Evolutionary conservation across 2,113 vertebrate species (phyloP).

Genomic region (Anarrhichthys ocellatus): DNA sequence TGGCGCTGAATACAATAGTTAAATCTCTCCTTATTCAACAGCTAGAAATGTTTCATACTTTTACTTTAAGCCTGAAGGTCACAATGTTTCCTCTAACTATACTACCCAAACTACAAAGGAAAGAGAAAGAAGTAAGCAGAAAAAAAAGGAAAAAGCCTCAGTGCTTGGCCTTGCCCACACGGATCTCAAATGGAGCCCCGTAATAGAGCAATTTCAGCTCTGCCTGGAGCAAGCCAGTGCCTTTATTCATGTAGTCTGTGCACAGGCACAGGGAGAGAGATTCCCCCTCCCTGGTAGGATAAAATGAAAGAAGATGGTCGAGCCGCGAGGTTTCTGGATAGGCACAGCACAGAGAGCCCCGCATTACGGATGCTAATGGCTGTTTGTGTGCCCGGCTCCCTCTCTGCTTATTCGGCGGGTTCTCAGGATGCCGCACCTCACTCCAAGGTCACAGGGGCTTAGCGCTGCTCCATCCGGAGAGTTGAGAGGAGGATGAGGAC

Average conservation of each 20-base stretch:
- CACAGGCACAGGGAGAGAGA: constrained; percentile 17
- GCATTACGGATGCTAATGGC: constrained; percentile 71
- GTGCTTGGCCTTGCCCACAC: constrained; percentile 44
- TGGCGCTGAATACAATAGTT: no score
- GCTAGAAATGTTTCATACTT: not conserved
- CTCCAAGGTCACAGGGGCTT: constrained; percentile 66
- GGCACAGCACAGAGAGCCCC: constrained; percentile 37
- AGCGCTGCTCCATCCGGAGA: constrained; percentile 20
- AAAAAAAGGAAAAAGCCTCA: constrained; percentile 34
- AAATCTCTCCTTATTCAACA: constrained; percentile 1
- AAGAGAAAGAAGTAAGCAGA: constrained; percentile 35
- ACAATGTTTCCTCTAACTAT: constrained; percentile 3
- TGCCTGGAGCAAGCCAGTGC: constrained; percentile 74
- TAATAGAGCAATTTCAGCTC: constrained; percentile 81
- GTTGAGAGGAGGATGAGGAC: constrained; percentile 24
- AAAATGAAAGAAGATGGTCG: constrained; percentile 64
- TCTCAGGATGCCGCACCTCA: constrained; percentile 46
- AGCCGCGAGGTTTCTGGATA: constrained; percentile 42
- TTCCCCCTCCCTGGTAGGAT: constrained; percentile 24
- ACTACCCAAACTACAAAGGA: constrained; percentile 1
- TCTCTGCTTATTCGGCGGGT: constrained; percentile 14
- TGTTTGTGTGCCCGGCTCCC: constrained; percentile 58
- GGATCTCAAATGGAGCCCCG: constrained; percentile 69
- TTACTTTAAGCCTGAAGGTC: not conserved
- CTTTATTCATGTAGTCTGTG: constrained; percentile 69